Evolutionary conservation across 1,140 invertebrate genomes (phyloP).

Genomic region (Eumaeus atala): DNA sequence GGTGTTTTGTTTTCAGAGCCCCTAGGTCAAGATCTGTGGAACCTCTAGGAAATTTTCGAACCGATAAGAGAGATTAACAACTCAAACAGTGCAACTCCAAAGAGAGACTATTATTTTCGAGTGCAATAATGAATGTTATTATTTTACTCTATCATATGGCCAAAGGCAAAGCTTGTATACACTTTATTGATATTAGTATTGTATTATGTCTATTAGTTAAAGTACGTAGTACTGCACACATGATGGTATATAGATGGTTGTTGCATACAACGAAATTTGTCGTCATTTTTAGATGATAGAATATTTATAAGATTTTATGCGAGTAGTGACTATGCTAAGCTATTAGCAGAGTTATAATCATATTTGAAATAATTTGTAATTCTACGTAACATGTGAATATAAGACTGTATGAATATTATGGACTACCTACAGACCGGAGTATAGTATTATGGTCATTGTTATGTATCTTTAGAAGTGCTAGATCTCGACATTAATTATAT

Average conservation of each 20-base stretch:
- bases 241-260: constrained; percentile 24
- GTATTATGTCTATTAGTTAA: constrained; percentile 25
- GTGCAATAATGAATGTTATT: constrained; percentile 56
- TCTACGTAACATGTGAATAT: constrained; percentile 34
- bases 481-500: constrained; percentile 56
- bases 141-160: constrained; percentile 46
- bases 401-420: constrained; percentile 57
- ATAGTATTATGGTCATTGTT: constrained; percentile 37
- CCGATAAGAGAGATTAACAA: constrained; percentile 47
- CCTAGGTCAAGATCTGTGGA: constrained; percentile 74
- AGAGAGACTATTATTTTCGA: constrained; percentile 40
- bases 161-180: constrained; percentile 52
- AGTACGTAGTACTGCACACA: constrained; percentile 38
- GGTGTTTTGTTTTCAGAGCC: constrained; percentile 59
- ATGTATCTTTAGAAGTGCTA: constrained; percentile 54
- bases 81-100: constrained; percentile 38
- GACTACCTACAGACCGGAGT: constrained; percentile 23
- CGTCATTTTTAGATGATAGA: constrained; percentile 14
- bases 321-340: background rate
- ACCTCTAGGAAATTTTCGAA: constrained; percentile 64
- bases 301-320: constrained; percentile 18
- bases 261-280: constrained; percentile 29
- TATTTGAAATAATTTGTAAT: constrained; percentile 24
- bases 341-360: constrained; percentile 5
- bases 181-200: constrained; percentile 24